Percentiles rank a stretch among this genome's conserved stretches.
Evolutionary conservation across 2,797 vertebrate genomes (phyloP).

Genomic region (Hapalemur alaotrensis): DNA sequence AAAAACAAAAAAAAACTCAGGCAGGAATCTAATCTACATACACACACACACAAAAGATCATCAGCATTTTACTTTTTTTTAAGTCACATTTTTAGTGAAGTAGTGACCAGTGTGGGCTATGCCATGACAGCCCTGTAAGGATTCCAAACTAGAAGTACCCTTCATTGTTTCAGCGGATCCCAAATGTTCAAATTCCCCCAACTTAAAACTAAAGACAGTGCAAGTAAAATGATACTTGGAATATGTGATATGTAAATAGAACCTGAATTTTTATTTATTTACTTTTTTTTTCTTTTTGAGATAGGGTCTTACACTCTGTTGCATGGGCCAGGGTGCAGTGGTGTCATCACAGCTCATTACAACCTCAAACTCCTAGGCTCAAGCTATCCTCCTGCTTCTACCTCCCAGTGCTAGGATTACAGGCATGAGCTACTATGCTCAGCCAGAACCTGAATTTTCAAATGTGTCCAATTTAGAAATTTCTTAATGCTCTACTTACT

Average conservation of each 20-base stretch:
- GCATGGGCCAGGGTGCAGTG: background rate
- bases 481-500: background rate
- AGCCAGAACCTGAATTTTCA: background rate
- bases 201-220: background rate
- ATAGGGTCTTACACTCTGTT: background rate
- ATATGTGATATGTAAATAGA: background rate
- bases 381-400: background rate
- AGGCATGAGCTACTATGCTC: background rate
- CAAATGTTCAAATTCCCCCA: background rate
- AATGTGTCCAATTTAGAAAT: background rate
- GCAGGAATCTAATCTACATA: background rate
- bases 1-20: background rate
- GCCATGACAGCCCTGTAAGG: background rate
- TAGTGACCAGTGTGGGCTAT: background rate
- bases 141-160: background rate
- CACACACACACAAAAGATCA: background rate
- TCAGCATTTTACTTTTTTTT: background rate
- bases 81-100: background rate
- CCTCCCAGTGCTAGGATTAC: background rate
- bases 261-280: background rate
- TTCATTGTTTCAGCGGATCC: background rate
- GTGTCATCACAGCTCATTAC: background rate
- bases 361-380: background rate
- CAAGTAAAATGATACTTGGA: background rate
- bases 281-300: background rate